Evolutionary conservation across 2,888 invertebrate species (phyloP).

Genomic region (Melanophora roralis): DNA sequence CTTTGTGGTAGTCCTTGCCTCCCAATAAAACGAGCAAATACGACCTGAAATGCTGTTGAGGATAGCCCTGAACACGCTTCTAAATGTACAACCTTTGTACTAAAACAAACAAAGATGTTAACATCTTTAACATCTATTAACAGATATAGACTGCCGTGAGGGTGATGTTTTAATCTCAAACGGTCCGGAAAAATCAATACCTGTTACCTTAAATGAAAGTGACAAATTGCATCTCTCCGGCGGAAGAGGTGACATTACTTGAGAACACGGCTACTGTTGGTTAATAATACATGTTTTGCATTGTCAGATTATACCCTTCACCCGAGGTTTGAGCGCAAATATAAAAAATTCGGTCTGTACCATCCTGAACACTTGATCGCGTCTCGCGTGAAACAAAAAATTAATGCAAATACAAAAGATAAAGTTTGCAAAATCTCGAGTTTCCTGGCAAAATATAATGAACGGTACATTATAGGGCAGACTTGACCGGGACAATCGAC

Average conservation of each 20-base stretch:
- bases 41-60: not conserved
- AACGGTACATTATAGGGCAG: constrained; percentile 6
- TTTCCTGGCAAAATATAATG: constrained; percentile 12
- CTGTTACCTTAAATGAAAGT: not conserved
- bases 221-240: not conserved
- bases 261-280: no score
- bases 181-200: constrained; percentile 9
- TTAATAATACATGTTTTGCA: no score
- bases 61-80: not conserved
- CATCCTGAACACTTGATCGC: not conserved
- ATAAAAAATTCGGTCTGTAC: no score
- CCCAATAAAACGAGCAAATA: not conserved
- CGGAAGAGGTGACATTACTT: no score
- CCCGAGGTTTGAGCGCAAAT: no score
- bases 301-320: no score
- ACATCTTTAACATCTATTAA: constrained; percentile 21
- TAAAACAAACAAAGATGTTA: not conserved
- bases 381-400: constrained; percentile 2
- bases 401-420: not conserved
- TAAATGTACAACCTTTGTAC: constrained; percentile 13
- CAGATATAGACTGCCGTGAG: not conserved
- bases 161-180: not conserved
- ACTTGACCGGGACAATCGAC: not conserved
- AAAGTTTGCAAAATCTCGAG: constrained; percentile 12
- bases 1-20: not conserved